Evolutionary conservation across 1,140 invertebrate species (phyloP).

Genomic region (Polyergus mexicanus): DNA sequence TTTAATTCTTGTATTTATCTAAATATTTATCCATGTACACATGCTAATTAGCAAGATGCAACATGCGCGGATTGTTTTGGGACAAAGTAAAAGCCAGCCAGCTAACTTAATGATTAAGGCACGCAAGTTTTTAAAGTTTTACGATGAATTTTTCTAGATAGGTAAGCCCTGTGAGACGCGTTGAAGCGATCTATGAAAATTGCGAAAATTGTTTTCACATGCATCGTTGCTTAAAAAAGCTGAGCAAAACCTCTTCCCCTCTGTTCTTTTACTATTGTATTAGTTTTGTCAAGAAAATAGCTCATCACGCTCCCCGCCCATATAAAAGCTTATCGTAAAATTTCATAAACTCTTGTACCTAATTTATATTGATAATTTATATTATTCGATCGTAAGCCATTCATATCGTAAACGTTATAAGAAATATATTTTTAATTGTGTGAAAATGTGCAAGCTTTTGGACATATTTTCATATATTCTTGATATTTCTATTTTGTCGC

Average conservation of each 20-base stretch:
- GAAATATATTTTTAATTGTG: neutral
- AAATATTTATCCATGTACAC: neutral
- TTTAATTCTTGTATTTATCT: slow-evolving; percentile 1
- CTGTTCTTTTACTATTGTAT: neutral
- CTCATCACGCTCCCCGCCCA: neutral
- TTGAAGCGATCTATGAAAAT: neutral
- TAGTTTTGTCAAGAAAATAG: neutral
- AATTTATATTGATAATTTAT: too few relatives aligned
- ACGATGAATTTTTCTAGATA: neutral
- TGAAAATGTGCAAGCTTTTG: neutral
- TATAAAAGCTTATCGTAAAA: neutral
- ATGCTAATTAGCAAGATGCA: neutral
- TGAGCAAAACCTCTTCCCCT: neutral
- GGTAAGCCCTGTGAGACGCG: neutral
- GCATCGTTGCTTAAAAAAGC: neutral
- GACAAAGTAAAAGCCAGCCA: neutral
- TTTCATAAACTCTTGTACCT: neutral
- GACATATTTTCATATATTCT: neutral
- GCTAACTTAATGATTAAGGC: neutral
- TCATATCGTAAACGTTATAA: neutral
- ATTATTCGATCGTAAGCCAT: too few relatives aligned
- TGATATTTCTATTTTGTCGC: slow-evolving; percentile 13
- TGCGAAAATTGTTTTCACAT: slow-evolving; percentile 15
- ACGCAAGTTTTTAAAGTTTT: neutral
- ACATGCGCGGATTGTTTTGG: neutral